These are phyloP conservation scores for Pipa parva DNA, from an alignment of 2,113 vertebrate species.

Conservation along the genomic window DNA sequence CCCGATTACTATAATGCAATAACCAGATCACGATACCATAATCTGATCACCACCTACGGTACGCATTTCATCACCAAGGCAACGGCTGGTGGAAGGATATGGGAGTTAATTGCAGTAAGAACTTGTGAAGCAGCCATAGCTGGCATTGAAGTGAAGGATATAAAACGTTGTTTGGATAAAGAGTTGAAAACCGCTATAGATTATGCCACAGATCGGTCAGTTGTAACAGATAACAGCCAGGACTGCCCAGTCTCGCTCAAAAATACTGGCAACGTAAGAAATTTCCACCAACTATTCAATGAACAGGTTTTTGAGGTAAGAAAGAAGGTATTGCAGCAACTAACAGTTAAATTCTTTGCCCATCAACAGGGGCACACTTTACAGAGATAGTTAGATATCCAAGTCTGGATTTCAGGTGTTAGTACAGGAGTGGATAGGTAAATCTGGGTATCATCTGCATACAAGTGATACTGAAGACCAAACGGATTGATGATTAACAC, in stretches of 20 bases:
- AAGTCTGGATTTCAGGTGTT: too few relatives aligned
- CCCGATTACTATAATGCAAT: slow-evolving; percentile 26
- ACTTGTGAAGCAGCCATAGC: slow-evolving; percentile 67
- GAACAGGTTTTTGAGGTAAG: slow-evolving; percentile 56
- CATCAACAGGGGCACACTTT: too few relatives aligned
- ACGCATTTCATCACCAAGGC: slow-evolving; percentile 60
- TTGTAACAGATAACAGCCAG: too few relatives aligned
- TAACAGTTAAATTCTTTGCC: too few relatives aligned
- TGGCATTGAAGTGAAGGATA: slow-evolving; percentile 59
- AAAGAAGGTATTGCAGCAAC: too few relatives aligned
- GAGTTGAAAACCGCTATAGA: slow-evolving; percentile 60
- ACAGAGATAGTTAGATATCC: too few relatives aligned
- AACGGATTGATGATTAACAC: too few relatives aligned
- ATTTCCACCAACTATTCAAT: slow-evolving; percentile 65
- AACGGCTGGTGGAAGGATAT: slow-evolving; percentile 66
- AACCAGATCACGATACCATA: slow-evolving; percentile 26
- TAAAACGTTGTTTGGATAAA: slow-evolving; percentile 61
- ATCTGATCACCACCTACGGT: slow-evolving; percentile 50
- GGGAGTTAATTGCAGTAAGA: slow-evolving; percentile 69
- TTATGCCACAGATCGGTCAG: too few relatives aligned
- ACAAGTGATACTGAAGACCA: too few relatives aligned
- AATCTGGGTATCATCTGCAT: too few relatives aligned
- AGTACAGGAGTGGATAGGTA: too few relatives aligned
- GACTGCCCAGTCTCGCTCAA: too few relatives aligned
- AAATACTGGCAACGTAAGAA: slow-evolving; percentile 54